phyloP scores from a whole-genome alignment of 1,140 invertebrate species.

The Brachionus paranguensis region DNA sequence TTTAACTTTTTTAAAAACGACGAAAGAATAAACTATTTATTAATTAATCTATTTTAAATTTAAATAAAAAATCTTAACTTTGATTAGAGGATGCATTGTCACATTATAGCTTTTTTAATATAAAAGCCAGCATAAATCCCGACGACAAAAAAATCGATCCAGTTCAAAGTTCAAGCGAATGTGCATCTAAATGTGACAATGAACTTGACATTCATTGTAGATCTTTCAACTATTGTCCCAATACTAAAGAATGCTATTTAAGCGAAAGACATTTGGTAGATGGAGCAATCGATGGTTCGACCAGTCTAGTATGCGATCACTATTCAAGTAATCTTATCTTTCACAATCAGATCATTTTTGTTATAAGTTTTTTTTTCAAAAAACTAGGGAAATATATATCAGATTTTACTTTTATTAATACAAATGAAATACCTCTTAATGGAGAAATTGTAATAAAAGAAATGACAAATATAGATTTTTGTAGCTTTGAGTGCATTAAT shows the following conservation, averaged over 20 bases:
- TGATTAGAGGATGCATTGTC: constrained; percentile 12
- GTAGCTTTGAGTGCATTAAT: constrained; percentile 24
- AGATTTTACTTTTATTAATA: constrained; percentile 33
- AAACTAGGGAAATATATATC: constrained; percentile 9
- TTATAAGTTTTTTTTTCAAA: neutral
- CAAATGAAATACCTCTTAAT: neutral
- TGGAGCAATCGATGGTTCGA: neutral
- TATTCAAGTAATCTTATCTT: constrained; percentile 22
- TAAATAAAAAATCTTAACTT: neutral
- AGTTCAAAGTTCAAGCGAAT: neutral
- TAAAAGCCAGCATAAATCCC: neutral
- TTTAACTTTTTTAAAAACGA: no score
- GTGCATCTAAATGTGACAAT: constrained; percentile 30
- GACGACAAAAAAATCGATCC: neutral
- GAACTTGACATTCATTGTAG: constrained; percentile 21
- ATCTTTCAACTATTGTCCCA: constrained; percentile 32
- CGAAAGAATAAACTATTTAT: no score
- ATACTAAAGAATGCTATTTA: constrained; percentile 2
- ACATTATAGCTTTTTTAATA: constrained; percentile 7
- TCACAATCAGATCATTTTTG: neutral
- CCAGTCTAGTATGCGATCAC: neutral
- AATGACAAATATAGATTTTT: neutral
- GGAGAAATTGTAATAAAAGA: constrained; percentile 12
- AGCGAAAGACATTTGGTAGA: constrained; percentile 19
- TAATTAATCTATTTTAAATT: neutral